phyloP scores from a whole-genome alignment of 2,113 vertebrate species.

The Macaca fascicularis region DNA sequence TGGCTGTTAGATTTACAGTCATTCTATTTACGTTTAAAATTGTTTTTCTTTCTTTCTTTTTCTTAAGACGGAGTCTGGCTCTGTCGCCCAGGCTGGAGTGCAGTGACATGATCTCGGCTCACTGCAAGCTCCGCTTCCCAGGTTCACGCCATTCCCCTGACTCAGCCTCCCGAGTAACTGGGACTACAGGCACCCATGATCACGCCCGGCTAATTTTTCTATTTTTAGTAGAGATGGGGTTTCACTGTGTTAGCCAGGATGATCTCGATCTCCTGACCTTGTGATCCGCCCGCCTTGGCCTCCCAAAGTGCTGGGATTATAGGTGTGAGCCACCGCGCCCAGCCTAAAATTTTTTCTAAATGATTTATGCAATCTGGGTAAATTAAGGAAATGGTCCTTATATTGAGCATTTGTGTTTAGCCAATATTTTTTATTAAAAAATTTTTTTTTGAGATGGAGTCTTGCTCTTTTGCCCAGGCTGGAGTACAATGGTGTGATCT shows the following conservation, averaged over 20 bases:
- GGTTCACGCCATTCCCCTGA: too few species aligned
- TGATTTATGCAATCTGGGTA: background rate
- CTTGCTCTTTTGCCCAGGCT: too few species aligned
- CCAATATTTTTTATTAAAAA: background rate
- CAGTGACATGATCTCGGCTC: background rate
- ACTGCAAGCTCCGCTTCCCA: background rate
- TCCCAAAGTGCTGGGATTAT: too few species aligned
- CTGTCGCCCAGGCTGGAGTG: background rate
- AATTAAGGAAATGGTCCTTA: background rate
- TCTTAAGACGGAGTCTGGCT: background rate
- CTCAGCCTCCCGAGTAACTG: too few species aligned
- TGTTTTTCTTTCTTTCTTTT: background rate
- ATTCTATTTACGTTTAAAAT: background rate
- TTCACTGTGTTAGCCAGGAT: too few species aligned
- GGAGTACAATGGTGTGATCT: too few species aligned
- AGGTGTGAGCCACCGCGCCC: fast-evolving
- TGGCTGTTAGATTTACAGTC: background rate
- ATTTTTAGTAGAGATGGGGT: too few species aligned
- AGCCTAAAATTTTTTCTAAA: background rate
- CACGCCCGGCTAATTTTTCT: too few species aligned
- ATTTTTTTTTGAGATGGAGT: too few species aligned
- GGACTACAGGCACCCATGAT: too few species aligned
- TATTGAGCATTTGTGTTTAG: background rate
- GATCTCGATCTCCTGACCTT: too few species aligned
- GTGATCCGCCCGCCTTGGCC: too few species aligned